Evolutionary conservation across 2,797 vertebrate genomes (phyloP), one percentile per base, ranked within the genome.

Genomic region (Rhinogobio ventralis): DNA sequence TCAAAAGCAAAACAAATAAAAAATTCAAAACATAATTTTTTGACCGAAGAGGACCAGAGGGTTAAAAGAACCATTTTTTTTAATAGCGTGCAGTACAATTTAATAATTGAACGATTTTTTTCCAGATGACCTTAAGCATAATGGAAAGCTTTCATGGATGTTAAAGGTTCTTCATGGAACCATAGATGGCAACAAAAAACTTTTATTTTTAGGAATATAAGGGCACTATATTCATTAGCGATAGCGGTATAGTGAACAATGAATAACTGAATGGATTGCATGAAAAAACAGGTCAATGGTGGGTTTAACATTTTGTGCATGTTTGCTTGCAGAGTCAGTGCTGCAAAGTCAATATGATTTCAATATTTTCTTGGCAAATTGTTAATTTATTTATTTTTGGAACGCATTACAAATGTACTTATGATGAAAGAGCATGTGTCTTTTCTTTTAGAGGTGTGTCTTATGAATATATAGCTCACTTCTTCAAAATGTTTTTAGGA

Each of bases 401-500:
- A 62, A 6, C 25, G 6, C 57, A 14, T 14, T 60, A 60, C 57
- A 66, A 30, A 64, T 66, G 28, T 66, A 15, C 3, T 17, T 66
- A 23, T 25, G 30, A 51, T 57, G 33, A 76, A 13, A 55, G 20
- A 55, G 30, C 51, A 39, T 14, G 11, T 53, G 64, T n/a, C 20
- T 39, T 46, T 28, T 64, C 0, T 51, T 36, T 67, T 57, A 57
- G 2, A 81, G 23, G n/a, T 46, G 51, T 46, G 10, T 62, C 7
- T 57, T 14, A 42, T 51, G 3, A 71, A 13, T 30, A 23, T 42
- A 19, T 39, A 42, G 5, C 42, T 79, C 66, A 72, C 46, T 76
- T 57, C 39, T 81, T 53, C 42, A 46, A 81, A 73, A 69, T 33
- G 6, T 67, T 73, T 80, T 84, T 72, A 86, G 73, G 71, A 81